Percentiles rank a stretch among this genome's conserved stretches.
Conservation (phyloP, 2,113 vertebrate species). For the Raja brachyura region DNA sequence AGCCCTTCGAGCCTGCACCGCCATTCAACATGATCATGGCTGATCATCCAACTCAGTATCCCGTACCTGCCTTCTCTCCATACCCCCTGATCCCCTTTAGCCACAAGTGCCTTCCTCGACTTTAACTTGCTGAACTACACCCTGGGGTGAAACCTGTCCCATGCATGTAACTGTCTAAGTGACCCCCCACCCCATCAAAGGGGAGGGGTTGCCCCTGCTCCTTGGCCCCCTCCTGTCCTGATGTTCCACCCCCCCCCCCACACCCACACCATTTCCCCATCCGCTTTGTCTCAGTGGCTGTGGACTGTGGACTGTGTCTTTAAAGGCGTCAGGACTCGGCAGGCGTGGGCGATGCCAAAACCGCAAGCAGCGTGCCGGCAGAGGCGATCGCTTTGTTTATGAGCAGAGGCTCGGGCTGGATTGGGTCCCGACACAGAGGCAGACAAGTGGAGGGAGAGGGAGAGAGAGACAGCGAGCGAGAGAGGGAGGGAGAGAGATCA, state of each 20-base stretch:
- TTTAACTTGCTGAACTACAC: no score
- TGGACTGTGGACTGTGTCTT: not conserved
- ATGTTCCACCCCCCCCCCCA: not conserved
- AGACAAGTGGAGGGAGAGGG: constrained; percentile 14
- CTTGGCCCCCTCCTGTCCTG: not conserved
- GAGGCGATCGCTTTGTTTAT: constrained; percentile 9
- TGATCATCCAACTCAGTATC: no score
- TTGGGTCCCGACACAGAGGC: not conserved
- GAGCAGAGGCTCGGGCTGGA: not conserved
- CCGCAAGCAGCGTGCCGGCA: not conserved
- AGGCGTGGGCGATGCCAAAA: not conserved
- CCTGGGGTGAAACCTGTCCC: no score
- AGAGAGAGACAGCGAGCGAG: not conserved
- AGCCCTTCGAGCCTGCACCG: no score
- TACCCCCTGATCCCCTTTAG: no score
- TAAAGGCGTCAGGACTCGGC: no score
- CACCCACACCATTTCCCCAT: not conserved
- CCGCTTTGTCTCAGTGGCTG: not conserved
- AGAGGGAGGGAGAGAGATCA: constrained; percentile 9
- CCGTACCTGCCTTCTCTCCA: no score
- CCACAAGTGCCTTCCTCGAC: no score
- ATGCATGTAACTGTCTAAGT: no score
- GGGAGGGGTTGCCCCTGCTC: no score
- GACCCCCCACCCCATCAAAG: no score
- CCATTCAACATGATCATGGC: no score